These are phyloP conservation scores for Urophycis tenuis DNA, from an alignment of 2,797 vertebrate genomes.

Conservation along the genomic window DNA sequence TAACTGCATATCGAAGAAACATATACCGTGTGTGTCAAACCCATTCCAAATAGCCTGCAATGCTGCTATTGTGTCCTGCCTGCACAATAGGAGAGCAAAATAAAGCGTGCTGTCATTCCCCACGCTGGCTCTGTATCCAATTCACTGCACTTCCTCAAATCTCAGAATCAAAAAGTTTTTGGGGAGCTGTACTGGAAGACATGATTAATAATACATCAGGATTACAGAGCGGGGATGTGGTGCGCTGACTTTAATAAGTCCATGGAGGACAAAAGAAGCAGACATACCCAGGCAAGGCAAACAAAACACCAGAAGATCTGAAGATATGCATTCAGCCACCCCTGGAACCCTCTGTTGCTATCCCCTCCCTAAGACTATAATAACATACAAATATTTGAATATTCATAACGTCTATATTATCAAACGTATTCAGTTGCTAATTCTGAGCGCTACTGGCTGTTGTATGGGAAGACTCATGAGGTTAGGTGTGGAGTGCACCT, in stretches of 20 bases:
- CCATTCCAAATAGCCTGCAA: slow-evolving; percentile 45
- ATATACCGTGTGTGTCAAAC: slow-evolving; percentile 22
- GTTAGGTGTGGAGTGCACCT: slow-evolving; percentile 55
- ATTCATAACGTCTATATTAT: slow-evolving; percentile 27
- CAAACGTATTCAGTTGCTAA: slow-evolving; percentile 8
- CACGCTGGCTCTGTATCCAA: slow-evolving; percentile 54
- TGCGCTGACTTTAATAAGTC: slow-evolving; percentile 71
- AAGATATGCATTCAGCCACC: slow-evolving; percentile 60
- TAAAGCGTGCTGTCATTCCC: slow-evolving; percentile 57
- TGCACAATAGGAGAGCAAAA: slow-evolving; percentile 44
- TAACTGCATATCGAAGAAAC: slow-evolving; percentile 26
- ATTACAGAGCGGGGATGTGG: slow-evolving; percentile 67
- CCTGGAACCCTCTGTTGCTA: slow-evolving; percentile 43
- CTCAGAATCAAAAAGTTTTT: slow-evolving; percentile 56
- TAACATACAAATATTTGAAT: not conserved
- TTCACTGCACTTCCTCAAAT: slow-evolving; percentile 49
- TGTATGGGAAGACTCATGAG: slow-evolving; percentile 29
- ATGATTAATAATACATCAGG: slow-evolving; percentile 75
- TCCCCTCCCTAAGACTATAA: slow-evolving; percentile 16
- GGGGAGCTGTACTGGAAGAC: slow-evolving; percentile 57
- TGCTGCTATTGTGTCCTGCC: slow-evolving; percentile 40
- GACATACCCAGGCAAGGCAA: slow-evolving; percentile 59
- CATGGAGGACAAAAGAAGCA: slow-evolving; percentile 50
- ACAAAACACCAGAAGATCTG: slow-evolving; percentile 48
- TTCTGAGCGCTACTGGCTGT: slow-evolving; percentile 33